Evolutionary conservation across 1,140 invertebrate species (phyloP), one percentile per base, ranked within the genome.

Genomic region (Hyposmocoma kahamanoa): DNA sequence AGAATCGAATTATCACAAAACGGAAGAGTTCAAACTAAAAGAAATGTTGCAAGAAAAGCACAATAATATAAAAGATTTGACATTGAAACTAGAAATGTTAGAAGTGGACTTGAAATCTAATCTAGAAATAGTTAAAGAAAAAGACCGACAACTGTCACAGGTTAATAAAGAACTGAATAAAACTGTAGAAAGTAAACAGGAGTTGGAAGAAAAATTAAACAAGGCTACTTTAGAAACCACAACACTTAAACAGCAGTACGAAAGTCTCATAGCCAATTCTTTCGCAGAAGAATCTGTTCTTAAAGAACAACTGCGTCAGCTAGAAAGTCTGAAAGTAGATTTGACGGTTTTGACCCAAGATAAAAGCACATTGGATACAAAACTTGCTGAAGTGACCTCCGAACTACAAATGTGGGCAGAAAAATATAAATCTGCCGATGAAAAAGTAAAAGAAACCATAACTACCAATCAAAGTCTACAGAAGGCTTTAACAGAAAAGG

Each of bases 91-190:
- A 44, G 80, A 86, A 73, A 81, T 86, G 76, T 47, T 83, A 13
- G 73, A 86, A 68, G 63, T 87, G 41, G 86, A 87, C 54, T 46
- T 86, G 17, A 87, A 85, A 67, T 86, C 84, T 5, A 81, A 84
- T 67, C 45, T 61, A 48, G 85, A 87, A 64, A 77, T 86, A 22
- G 47, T 87, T 51, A 53, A 48, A 32, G 86, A 89, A 65, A 89
- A 87, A 67, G 71, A 86, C 42, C 80, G 87, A 1, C 85, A 88
- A 71, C 78, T 90, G 17, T 54, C 74, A 43, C 77, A 87, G 34
- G 77, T 88, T 21, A 87, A 82, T 39, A 72, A 83, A 53, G 83
- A 89, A 52, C 72, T 89, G n/a, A 86, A 73, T 52, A 80, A 85
- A 63, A 82, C 84, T 18, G 72, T 72, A 45, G 82, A 86, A 53